These are phyloP conservation scores for Hylaea fasciaria DNA, from an alignment of 2,888 invertebrate species.

Conservation along the genomic window DNA sequence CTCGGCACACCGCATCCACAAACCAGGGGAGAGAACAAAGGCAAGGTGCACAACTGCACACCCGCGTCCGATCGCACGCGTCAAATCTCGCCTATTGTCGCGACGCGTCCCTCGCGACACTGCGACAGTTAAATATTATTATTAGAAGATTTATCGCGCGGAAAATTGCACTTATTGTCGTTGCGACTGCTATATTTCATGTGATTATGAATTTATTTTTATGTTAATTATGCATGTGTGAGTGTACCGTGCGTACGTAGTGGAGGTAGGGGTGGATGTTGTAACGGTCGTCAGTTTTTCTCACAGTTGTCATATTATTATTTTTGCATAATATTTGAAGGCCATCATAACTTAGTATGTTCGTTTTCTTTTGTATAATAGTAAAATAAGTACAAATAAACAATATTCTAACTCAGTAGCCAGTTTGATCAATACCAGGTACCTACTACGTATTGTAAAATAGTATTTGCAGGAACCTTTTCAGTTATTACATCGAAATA, in stretches of 20 bases:
- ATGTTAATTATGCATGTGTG: slow-evolving; percentile 73
- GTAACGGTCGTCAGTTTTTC: slow-evolving; percentile 55
- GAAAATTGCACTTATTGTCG: slow-evolving; percentile 83
- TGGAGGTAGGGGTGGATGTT: slow-evolving; percentile 53
- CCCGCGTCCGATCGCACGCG: slow-evolving; percentile 64
- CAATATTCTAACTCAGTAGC: too few species aligned
- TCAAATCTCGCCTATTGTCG: slow-evolving; percentile 63
- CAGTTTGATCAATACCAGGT: too few species aligned
- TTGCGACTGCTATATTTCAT: slow-evolving; percentile 73
- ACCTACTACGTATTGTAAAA: too few species aligned
- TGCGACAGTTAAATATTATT: slow-evolving; percentile 76
- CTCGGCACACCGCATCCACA: slow-evolving; percentile 48
- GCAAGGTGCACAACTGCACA: slow-evolving; percentile 77
- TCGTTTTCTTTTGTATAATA: too few species aligned
- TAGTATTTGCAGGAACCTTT: too few species aligned
- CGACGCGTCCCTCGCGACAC: slow-evolving; percentile 51
- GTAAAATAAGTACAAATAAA: too few species aligned
- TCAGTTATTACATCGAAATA: too few species aligned
- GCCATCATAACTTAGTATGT: too few species aligned
- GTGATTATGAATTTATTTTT: slow-evolving; percentile 81
- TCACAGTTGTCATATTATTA: slow-evolving; percentile 15
- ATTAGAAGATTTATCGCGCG: slow-evolving; percentile 82
- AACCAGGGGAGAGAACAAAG: slow-evolving; percentile 56
- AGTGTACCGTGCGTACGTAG: slow-evolving; percentile 51
- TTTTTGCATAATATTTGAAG: too few species aligned